Evolutionary conservation across 35 echinoderm and acorn worm genomes (phyloP).

Genomic region (Ophioderma brevispina): DNA sequence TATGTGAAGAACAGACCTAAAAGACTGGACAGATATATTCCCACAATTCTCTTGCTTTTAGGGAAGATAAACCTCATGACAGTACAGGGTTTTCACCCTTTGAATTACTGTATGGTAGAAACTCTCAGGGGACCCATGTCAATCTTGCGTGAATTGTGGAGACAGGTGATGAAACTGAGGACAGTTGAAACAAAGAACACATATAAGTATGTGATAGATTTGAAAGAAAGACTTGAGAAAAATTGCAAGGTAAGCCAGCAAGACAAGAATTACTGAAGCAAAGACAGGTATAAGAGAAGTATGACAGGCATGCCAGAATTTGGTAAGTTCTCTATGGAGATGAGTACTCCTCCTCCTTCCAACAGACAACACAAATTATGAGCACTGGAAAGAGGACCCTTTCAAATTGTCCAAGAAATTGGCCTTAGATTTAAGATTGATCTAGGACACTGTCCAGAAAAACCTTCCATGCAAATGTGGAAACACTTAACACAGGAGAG

Average conservation of each 20-base stretch:
- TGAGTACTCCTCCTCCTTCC: slow-evolving; percentile 55
- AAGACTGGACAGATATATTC: no score
- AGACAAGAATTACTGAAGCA: neutral
- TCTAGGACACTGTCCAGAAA: slow-evolving; percentile 1
- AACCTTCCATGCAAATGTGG: slow-evolving; percentile 30
- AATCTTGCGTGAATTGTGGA: slow-evolving; percentile 17
- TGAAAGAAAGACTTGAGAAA: no score
- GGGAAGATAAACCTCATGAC: no score
- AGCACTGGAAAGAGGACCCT: slow-evolving; percentile 19
- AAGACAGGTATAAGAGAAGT: neutral
- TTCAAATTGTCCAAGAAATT: slow-evolving; percentile 17
- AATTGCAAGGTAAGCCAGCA: neutral
- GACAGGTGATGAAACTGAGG: neutral
- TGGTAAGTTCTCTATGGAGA: slow-evolving; percentile 20
- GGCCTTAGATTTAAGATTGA: slow-evolving; percentile 36
- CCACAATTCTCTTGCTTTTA: neutral
- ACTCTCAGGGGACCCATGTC: neutral
- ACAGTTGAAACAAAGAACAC: neutral
- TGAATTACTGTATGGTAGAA: no score
- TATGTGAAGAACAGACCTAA: no score
- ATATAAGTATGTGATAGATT: no score
- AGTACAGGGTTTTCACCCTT: no score
- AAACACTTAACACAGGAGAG: neutral
- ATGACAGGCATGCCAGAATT: neutral
- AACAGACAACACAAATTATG: slow-evolving; percentile 47